These are phyloP conservation scores for Syrista parreyssii DNA, from an alignment of 2,888 invertebrate genomes.

Conservation along the genomic window DNA sequence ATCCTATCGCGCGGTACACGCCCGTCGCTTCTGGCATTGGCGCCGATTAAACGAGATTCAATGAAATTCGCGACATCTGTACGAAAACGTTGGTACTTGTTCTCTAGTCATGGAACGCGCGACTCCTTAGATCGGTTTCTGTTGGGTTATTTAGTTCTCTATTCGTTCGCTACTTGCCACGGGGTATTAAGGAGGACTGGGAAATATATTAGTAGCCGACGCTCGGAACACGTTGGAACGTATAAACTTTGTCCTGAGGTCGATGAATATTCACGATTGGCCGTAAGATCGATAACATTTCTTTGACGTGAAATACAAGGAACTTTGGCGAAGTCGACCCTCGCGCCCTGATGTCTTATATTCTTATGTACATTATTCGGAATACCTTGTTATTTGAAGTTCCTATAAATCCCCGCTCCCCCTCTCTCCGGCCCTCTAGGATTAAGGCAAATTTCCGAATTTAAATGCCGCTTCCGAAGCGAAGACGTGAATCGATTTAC, in stretches of 20 bases:
- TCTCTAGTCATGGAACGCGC: not conserved
- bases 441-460: too few species aligned
- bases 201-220: not conserved
- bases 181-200: not conserved
- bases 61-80: not conserved
- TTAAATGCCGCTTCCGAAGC: too few species aligned
- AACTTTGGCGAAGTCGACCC: not conserved
- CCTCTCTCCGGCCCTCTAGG: too few species aligned
- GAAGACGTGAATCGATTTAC: too few species aligned
- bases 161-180: not conserved
- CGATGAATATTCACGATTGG: too few species aligned
- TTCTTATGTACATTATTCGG: not conserved
- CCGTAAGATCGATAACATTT: not conserved
- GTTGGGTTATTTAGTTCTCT: too few species aligned
- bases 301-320: not conserved
- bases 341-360: not conserved
- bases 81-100: not conserved
- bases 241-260: not conserved
- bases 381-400: not conserved
- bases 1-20: not conserved
- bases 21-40: not conserved
- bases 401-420: too few species aligned
- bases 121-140: too few species aligned
- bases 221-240: not conserved
- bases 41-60: not conserved